Conservation (phyloP, 2,888 invertebrate genomes). For the Noctua comes region DNA sequence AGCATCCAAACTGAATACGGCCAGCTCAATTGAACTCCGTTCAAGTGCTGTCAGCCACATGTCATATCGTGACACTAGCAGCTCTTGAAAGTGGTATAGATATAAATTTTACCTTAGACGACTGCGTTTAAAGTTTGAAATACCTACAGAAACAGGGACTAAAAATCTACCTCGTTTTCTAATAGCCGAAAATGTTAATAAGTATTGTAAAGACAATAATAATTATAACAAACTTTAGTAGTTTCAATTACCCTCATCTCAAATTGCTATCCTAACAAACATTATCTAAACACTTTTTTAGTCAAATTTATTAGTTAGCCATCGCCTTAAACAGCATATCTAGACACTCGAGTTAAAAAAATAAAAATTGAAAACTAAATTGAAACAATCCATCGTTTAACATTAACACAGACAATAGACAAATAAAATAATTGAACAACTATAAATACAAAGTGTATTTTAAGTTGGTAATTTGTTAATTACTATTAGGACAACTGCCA, state of each 20-base stretch:
- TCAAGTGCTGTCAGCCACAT: background rate
- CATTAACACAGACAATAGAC: background rate
- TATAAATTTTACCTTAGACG: no score
- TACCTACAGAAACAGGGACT: background rate
- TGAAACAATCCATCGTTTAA: background rate
- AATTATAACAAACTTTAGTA: background rate
- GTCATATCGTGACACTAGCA: background rate
- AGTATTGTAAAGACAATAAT: background rate
- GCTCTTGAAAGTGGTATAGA: background rate
- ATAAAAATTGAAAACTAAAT: background rate
- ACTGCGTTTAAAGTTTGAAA: background rate
- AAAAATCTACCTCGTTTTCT: background rate
- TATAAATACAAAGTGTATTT: background rate
- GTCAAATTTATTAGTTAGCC: background rate
- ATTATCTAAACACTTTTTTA: background rate
- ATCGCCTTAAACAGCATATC: background rate
- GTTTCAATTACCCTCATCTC: background rate
- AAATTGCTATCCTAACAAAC: background rate
- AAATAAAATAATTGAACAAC: background rate
- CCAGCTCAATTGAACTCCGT: background rate
- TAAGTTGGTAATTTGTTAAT: background rate
- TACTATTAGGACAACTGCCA: background rate
- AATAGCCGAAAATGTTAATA: background rate
- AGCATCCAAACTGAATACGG: background rate
- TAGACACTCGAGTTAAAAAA: background rate